A percentile compares a stretch with the other conserved stretches of the same genome.
Conservation (phyloP, 2,888 invertebrate genomes). For the Nomada goodeniana region DNA sequence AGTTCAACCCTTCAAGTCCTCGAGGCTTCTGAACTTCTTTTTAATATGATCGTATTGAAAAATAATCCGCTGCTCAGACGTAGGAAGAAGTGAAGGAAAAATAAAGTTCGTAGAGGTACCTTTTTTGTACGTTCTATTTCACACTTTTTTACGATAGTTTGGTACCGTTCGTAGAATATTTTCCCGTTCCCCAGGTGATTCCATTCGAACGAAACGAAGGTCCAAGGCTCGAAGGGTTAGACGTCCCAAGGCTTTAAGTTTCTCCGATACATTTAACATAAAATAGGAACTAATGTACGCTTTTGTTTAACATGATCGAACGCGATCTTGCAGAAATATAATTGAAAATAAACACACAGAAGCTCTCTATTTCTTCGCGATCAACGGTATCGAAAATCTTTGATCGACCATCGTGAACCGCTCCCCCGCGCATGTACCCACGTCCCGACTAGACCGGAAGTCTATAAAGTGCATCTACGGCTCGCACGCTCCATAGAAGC, state of each 20-base stretch:
- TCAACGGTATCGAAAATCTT: not conserved
- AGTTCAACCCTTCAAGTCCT: slow-evolving; percentile 47
- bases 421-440: slow-evolving; percentile 3
- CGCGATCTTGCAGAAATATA: slow-evolving; percentile 61
- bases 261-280: slow-evolving; percentile 49
- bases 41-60: too few species aligned
- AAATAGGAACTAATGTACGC: slow-evolving; percentile 58
- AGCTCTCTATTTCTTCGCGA: slow-evolving; percentile 19
- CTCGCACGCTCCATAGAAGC: slow-evolving; percentile 33
- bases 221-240: slow-evolving; percentile 48
- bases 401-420: not conserved
- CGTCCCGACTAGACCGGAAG: slow-evolving; percentile 59
- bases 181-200: not conserved
- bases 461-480: slow-evolving; percentile 65
- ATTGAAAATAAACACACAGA: slow-evolving; percentile 48
- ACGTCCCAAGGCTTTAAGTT: slow-evolving; percentile 51
- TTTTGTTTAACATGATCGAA: slow-evolving; percentile 60
- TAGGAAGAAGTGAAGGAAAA: not conserved
- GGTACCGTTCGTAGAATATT: not conserved
- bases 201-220: not conserved
- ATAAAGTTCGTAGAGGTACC: slow-evolving; percentile 6
- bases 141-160: slow-evolving; percentile 10
- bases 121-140: slow-evolving; percentile 21
- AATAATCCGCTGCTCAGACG: too few species aligned
- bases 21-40: not conserved